Evolutionary conservation across 2,113 vertebrate species (phyloP).

Genomic region (Coptodon rendalli): DNA sequence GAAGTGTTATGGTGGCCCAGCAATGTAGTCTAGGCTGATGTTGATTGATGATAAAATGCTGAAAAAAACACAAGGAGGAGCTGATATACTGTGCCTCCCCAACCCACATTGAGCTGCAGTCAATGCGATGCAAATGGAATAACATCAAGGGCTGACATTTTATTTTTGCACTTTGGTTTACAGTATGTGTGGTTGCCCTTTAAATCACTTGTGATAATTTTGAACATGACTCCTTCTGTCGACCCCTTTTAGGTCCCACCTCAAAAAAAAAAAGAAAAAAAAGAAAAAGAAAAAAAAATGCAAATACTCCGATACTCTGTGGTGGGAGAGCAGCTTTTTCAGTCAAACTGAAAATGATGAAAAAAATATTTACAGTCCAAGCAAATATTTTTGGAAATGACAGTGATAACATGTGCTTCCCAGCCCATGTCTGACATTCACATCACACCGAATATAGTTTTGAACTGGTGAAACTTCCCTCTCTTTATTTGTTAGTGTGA

Average conservation of each 20-base stretch:
- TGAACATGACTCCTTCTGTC: conserved; percentile 12
- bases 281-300: background rate
- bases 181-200: conserved; percentile 33
- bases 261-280: background rate
- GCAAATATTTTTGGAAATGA: background rate
- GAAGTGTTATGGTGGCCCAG: background rate
- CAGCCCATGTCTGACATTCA: background rate
- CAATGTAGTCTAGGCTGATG: background rate
- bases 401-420: background rate
- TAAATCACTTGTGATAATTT: conserved; percentile 41
- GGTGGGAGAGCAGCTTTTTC: background rate
- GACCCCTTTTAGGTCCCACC: conserved; percentile 18
- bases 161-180: conserved; percentile 47
- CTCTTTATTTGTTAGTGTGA: conserved; percentile 16
- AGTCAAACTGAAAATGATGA: background rate
- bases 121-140: conserved; percentile 28
- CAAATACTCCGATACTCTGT: background rate
- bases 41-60: background rate
- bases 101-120: conserved; percentile 10
- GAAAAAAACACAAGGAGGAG: background rate
- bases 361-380: background rate
- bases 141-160: conserved; percentile 45
- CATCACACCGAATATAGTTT: background rate
- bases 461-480: conserved; percentile 1
- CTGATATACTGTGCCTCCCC: background rate